Evolutionary conservation across 2,888 invertebrate species (phyloP), one percentile per base, ranked within the genome.

Genomic region (Cheilosia scutellata): DNA sequence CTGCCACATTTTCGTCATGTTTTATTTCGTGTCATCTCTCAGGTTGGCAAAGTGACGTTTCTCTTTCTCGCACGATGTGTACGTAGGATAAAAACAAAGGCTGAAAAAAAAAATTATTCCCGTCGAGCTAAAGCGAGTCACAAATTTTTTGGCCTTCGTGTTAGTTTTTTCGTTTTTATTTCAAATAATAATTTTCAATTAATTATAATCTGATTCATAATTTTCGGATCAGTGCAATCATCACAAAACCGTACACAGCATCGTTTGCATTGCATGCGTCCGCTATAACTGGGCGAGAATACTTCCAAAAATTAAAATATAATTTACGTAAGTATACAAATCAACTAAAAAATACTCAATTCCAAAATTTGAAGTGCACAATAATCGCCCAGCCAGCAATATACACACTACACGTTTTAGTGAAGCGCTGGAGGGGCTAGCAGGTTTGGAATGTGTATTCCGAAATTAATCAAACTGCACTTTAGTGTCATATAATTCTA

Each of bases 61-160:
- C 87, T 82, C 87, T 74, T 63, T 77, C 87, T 78, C 58, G 25
- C 82, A 33, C 78, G 65, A 82, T 82, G 87, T 87, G 78, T 87
- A 82, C 78, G 82, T 87, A 78, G 82, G 77, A 87, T 87, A 87
- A 87, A 87, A 87, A 87, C 87, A 87, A 87, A 87, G 82, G 87
- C 78, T 74, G 77, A 53, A 53, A 66, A 70, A 77, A 79, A 60
- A 58, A 74, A 66, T 62, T 58, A 80, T 78, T 78, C 71, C 76
- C 80, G 75, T 86, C 76, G 84, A 86, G 55, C 60, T 66, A 44
- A 20, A 66, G 76, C 78, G 63, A 86, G 86, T 86, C 82, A 86
- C 86, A 86, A 86, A 86, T 80, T 57, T 37, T 75, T 82, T 72
- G 76, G 82, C 72, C 53, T 82, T 86, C 86, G 82, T 77, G 82